Evolutionary conservation across 2,797 vertebrate genomes (phyloP), one percentile per base, ranked within the genome.

Genomic region (Hippoglossus hippoglossus): DNA sequence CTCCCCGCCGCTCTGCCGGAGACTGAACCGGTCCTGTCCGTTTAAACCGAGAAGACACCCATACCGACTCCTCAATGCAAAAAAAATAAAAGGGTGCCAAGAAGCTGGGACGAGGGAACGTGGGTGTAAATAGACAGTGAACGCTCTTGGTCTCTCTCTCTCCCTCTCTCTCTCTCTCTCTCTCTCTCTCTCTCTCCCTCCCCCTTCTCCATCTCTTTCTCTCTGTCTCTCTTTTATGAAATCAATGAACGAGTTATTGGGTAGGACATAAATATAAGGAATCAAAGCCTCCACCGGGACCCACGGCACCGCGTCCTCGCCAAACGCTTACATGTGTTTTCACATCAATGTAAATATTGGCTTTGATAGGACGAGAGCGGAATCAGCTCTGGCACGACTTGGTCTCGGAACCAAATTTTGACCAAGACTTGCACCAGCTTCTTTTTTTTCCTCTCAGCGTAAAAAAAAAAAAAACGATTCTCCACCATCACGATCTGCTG

Each of bases 31-130:
- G 83, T 89, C 97, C 95, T 94, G 96, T 95, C 95, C 96, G 96
- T 98, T 99, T 98, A 98, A 98, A 99, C 96, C 93, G 94, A 96
- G 97, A 97, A 97, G 96, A 97, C 96, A 96, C 96, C 94, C 97
- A 95, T 96, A 95, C 95, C 94, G 94, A 95, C 94, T 96, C 94
- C 94, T 97, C 96, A 96, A 96, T 95, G 96, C 96, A 96, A 96
- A 96, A 49, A 96, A 95, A 96, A 96, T 94, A 95, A 96, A 96
- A 95, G 93, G 91, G 89, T 93, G 89, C 92, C 90, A 91, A 91
- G 94, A 92, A 93, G 92, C 90, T 92, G 92, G 92, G 90, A 92
- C 88, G 89, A 92, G 91, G 91, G 91, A 91, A 92, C 91, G 92
- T 93, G 93, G 93, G 94, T 95, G 93, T 94, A 94, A 94, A 94